Base-by-base conservation (phyloP, 2,797 vertebrate species). In the Myiotriccus ornatus region DNA sequence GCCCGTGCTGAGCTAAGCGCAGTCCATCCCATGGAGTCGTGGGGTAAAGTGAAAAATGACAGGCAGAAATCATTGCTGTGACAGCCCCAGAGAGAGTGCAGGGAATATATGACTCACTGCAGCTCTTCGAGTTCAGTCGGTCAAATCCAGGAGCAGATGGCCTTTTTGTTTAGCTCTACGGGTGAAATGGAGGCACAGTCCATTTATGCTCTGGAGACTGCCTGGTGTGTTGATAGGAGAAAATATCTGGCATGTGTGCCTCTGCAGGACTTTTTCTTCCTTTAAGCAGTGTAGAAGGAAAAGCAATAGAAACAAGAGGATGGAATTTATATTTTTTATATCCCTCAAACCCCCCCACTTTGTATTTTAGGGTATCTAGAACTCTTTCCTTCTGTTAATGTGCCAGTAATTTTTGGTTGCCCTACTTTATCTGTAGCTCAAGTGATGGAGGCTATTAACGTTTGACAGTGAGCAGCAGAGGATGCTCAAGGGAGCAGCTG, bases 201-300 rank as follows among this genome's bases (percentile, higher is more conserved):
- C 28, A 25, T 77, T 81, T 92, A 46, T 65, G 39, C 60, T 84
- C 65, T 74, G 80, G 84, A 92, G 62, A 35, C 49, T 82, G 46
- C 44, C 32, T 76, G 49, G 39, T 60, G 60, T 46, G 17, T 81
- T 81, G 78, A 35, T 20, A 46, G 52, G 20, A 57, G 59, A 73
- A 46, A 74, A 20, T 23, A 63, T 15, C 55, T 9, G 46, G 25
- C 5, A 1, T 30, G 8, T 49, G 9, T 73, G 23, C 25, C 35
- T 74, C 25, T 77, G 27, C 10, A 7, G 64, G 44, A 18, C 35
- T 44, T 60, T 53, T 64, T 52, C 10, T 53, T 55, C 15, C 77
- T 87, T 60, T 35, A 67, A 70, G 47, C 27, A 8, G n/a, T 2
- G 12, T 44, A 50, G 12, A 65, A 77, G 49, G 52, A 74, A 25